phyloP scores from a whole-genome alignment of 2,888 invertebrate genomes.

The Amphiduros pacificus region DNA sequence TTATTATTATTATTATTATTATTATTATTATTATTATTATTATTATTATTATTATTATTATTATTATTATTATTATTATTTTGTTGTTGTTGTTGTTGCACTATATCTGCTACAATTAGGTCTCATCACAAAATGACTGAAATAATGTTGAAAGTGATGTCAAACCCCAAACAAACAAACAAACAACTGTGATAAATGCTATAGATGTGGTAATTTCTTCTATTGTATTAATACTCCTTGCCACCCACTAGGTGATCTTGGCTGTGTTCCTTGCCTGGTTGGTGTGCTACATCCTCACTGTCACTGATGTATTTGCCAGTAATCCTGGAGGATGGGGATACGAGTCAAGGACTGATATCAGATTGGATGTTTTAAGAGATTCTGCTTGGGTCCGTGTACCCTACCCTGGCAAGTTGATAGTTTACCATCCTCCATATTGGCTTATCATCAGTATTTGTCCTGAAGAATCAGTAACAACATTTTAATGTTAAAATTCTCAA shows the following conservation, averaged over 20 bases:
- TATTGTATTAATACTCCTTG: too few relatives aligned
- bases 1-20: not conserved
- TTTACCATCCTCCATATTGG: too few relatives aligned
- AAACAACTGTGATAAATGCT: too few relatives aligned
- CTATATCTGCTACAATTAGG: too few relatives aligned
- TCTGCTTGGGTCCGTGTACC: slow-evolving; percentile 58
- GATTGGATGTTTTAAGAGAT: slow-evolving; percentile 36
- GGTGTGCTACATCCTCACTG: slow-evolving; percentile 53
- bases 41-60: not conserved
- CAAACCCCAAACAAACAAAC: too few relatives aligned
- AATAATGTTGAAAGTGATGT: too few relatives aligned
- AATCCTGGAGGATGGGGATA: slow-evolving; percentile 52
- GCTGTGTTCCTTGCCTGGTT: slow-evolving; percentile 47
- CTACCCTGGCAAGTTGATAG: slow-evolving; percentile 65
- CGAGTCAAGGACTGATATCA: slow-evolving; percentile 52
- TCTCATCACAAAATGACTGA: too few relatives aligned
- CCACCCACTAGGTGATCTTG: slow-evolving; percentile 67
- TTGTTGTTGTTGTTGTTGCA: not conserved
- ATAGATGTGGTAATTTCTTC: not conserved
- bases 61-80: not conserved
- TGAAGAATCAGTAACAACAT: too few relatives aligned
- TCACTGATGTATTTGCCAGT: slow-evolving; percentile 57
- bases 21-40: not conserved
- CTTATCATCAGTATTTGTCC: too few relatives aligned
- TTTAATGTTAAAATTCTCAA: too few relatives aligned